These are phyloP conservation scores for Apostichopus californicus DNA, from an alignment of 35 echinoderm and acorn worm species.

Conservation along the genomic window DNA sequence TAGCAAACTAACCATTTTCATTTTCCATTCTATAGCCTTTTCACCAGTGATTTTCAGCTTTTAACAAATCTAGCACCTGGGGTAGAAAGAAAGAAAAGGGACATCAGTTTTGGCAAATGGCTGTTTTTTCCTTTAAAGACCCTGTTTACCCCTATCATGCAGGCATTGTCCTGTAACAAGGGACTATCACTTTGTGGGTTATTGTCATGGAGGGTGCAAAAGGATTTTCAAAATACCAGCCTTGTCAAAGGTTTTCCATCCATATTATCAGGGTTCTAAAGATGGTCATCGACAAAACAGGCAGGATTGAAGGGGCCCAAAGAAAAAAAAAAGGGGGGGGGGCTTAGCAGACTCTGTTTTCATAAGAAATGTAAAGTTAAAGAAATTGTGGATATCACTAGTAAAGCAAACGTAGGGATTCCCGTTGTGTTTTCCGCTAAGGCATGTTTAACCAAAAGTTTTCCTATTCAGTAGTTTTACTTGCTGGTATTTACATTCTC, in stretches of 20 bases:
- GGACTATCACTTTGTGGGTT: conserved; percentile 9
- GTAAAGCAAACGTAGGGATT: conserved; percentile 16
- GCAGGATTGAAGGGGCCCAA: background rate
- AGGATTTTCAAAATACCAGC: background rate
- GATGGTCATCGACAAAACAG: background rate
- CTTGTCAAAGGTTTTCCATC: background rate
- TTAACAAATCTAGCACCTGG: conserved; percentile 20
- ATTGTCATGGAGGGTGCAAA: background rate
- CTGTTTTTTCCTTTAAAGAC: background rate
- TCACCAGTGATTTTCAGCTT: background rate
- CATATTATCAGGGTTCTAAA: conserved; percentile 14
- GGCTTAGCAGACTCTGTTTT: background rate
- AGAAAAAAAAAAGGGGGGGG: background rate
- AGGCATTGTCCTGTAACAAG: background rate
- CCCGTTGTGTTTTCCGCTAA: background rate
- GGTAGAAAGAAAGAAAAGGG: background rate
- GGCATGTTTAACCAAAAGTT: conserved; percentile 35
- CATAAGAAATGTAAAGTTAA: conserved; percentile 42
- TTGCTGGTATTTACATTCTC: no score
- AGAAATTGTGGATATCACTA: conserved; percentile 44
- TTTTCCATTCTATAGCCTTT: background rate
- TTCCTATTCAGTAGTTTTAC: background rate
- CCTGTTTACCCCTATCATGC: conserved; percentile 1
- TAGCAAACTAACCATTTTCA: no score
- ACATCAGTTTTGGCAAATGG: background rate